A percentile compares a stretch with the other conserved stretches of the same genome.
Conservation (phyloP, 2,888 invertebrate species). For the Epiblema foenella region DNA sequence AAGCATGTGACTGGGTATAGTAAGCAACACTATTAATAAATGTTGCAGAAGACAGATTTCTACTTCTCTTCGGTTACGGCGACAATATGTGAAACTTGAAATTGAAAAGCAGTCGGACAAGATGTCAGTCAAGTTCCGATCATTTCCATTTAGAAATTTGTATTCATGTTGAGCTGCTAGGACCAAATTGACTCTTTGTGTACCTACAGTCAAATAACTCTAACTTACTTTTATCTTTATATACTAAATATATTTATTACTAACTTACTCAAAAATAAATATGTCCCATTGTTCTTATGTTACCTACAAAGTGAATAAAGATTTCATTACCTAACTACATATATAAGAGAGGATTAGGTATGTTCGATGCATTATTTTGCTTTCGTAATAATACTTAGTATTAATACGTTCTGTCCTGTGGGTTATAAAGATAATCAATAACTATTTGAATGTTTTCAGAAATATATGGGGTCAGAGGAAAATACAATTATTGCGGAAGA, state of each 20-base stretch:
- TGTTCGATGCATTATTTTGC: too few species aligned
- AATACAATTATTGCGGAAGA: too few species aligned
- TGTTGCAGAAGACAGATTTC: constrained; percentile 16
- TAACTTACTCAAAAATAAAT: too few species aligned
- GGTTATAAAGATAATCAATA: neutral
- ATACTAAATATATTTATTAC: too few species aligned
- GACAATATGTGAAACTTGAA: constrained; percentile 30
- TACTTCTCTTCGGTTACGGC: constrained; percentile 2
- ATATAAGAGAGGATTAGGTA: too few species aligned
- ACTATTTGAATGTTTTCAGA: neutral
- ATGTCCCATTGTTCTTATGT: too few species aligned
- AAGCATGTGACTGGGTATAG: neutral
- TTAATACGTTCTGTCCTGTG: neutral
- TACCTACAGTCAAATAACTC: neutral
- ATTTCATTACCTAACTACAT: too few species aligned
- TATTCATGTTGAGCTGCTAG: neutral
- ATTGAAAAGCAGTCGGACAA: constrained; percentile 12
- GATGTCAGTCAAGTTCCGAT: constrained; percentile 32
- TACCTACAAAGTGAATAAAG: too few species aligned
- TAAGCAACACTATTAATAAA: constrained; percentile 3
- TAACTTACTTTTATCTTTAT: too few species aligned
- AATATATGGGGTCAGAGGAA: neutral
- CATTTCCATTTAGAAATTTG: constrained; percentile 40
- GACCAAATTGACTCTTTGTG: neutral
- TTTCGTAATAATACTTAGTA: neutral